Percentiles rank a stretch among this genome's conserved stretches.
These are phyloP conservation scores for Leptonema lineaticorne DNA, from an alignment of 1,140 invertebrate genomes.

Conservation along the genomic window DNA sequence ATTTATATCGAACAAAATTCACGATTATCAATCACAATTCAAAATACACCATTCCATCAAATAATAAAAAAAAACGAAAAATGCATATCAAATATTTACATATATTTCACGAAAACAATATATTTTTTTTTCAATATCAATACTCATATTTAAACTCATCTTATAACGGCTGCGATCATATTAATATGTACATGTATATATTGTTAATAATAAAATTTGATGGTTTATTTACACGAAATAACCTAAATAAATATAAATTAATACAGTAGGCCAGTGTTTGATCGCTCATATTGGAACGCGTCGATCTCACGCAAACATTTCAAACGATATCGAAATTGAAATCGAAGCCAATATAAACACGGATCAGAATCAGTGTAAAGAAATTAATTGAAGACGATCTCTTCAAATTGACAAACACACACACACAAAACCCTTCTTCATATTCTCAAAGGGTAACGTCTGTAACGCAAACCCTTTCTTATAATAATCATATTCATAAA, in stretches of 20 bases:
- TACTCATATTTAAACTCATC: no score
- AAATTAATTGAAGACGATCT: slow-evolving; percentile 15
- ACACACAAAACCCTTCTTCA: background rate
- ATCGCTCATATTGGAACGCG: background rate
- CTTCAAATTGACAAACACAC: slow-evolving; percentile 13
- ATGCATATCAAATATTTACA: no score
- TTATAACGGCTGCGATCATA: no score
- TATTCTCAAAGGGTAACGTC: background rate
- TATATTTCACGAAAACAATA: no score
- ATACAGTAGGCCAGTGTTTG: background rate
- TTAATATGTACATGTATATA: no score
- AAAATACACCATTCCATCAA: no score
- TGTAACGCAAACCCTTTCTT: background rate
- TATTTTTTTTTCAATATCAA: no score
- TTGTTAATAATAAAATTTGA: no score
- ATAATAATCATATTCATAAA: no score
- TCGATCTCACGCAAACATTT: slow-evolving; percentile 3
- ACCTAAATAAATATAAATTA: background rate
- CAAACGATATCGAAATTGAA: background rate
- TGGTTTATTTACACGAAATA: background rate
- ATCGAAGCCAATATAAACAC: background rate
- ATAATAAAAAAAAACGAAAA: no score
- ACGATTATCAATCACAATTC: no score
- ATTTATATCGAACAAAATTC: no score
- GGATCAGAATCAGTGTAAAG: background rate